Base-by-base conservation (phyloP, 2,888 invertebrate species). In the Nesidiocoris tenuis region DNA sequence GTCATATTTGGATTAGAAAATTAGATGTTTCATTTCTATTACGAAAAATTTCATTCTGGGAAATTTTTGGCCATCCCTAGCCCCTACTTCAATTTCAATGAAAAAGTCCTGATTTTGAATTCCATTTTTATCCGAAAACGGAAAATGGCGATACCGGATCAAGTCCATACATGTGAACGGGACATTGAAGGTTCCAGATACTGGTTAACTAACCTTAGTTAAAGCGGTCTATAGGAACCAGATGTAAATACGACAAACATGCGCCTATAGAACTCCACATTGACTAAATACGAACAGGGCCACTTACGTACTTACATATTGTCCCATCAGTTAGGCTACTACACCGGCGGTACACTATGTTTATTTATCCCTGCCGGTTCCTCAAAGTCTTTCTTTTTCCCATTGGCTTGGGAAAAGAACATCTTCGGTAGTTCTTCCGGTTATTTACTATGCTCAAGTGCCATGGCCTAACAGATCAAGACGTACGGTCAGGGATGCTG, bases 321-420 rank as follows among this genome's bases (percentile, higher is more conserved):
- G 72, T 72, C 72, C 61, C 72, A 72, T 63, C 72, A 72, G 72
- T 72, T 72, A 72, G 63, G 25, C 72, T 59, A 24, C 57, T 70
- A 56, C 70, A n/a, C 63, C 22, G 3, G 57, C 39, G 39, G 39
- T 39, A 39, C 39, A 39, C 39, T 39, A 39, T 63, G 63, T 72
- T 72, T 72, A 72, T 72, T 72, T 72, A 72, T 72, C 72, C 61
- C 72, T 61, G 21, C 7, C 61, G 19, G 61, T 54, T 19, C 55
- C 22, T 56, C 55, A 9, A 55, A 16, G 18, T 19, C 22, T 54
- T 67, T 67, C 24, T 65, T 25, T 65, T 18, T 39, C 59, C 59
- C 59, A 59, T 23, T 25, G 21, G 67, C 67, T 54, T 56, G 67
- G 55, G 56, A 67, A 67, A 67, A 67, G 67, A 67, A 54, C 67